phyloP scores from a whole-genome alignment of 1,140 invertebrate genomes.

The Drosophila nigrodunni region DNA sequence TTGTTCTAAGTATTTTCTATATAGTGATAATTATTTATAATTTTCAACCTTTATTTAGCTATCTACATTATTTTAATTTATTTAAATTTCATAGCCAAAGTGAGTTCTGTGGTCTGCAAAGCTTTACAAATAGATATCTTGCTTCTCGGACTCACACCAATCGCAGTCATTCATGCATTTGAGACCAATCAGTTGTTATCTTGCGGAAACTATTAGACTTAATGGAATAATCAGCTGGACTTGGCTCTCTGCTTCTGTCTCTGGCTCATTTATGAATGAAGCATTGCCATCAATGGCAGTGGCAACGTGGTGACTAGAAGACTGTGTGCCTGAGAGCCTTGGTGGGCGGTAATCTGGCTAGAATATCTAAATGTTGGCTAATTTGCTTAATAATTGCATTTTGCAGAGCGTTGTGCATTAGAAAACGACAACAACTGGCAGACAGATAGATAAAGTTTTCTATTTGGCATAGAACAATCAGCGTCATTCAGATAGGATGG shows the following conservation, averaged over 20 bases:
- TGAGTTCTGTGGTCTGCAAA: background rate
- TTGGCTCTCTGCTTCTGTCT: slow-evolving; percentile 8
- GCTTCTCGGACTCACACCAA: slow-evolving; percentile 7
- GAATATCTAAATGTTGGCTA: slow-evolving; percentile 77
- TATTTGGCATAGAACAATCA: slow-evolving; percentile 73
- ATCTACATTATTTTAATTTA: no score
- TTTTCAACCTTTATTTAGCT: no score
- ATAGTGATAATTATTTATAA: no score
- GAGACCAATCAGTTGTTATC: slow-evolving; percentile 22
- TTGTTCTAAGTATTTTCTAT: no score
- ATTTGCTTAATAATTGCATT: slow-evolving; percentile 82
- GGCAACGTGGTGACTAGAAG: no score
- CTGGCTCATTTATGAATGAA: slow-evolving; percentile 63
- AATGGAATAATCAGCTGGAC: slow-evolving; percentile 58
- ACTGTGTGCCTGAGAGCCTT: slow-evolving; percentile 25
- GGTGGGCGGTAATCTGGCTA: slow-evolving; percentile 62
- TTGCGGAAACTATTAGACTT: slow-evolving; percentile 65
- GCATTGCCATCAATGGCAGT: slow-evolving; percentile 58
- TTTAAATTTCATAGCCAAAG: background rate
- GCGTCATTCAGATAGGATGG: slow-evolving; percentile 58
- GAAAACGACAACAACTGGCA: slow-evolving; percentile 40
- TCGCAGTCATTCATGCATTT: slow-evolving; percentile 17
- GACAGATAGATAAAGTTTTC: slow-evolving; percentile 57
- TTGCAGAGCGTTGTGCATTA: slow-evolving; percentile 54
- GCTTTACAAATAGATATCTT: background rate